Conservation (phyloP, 2,797 vertebrate species). For the Alcedo quadribrachys region DNA sequence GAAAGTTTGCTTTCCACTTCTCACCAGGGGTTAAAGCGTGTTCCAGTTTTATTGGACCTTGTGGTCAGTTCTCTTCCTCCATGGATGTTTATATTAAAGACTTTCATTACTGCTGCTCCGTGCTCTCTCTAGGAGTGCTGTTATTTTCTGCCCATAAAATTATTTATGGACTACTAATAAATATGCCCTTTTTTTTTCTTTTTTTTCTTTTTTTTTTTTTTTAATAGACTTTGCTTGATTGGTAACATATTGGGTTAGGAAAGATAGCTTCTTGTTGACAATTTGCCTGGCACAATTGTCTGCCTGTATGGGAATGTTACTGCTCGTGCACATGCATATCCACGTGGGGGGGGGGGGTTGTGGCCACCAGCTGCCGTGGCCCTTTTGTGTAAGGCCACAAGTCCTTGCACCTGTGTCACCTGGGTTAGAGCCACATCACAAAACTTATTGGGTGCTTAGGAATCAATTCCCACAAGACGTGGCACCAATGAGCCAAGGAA, state of each 20-base stretch:
- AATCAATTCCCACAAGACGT: neutral
- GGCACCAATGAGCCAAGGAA: neutral
- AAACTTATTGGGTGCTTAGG: neutral
- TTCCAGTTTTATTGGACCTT: conserved; percentile 62
- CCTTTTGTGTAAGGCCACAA: neutral
- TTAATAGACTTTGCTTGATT: conserved; percentile 32
- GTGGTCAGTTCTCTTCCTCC: conserved; percentile 60
- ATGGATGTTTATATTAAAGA: conserved; percentile 66
- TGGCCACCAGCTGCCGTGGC: neutral
- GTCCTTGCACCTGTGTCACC: neutral
- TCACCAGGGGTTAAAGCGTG: conserved; percentile 45
- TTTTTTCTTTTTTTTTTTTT: neutral
- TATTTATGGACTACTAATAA: conserved; percentile 68
- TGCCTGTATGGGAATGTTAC: neutral
- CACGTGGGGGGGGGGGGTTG: fast-evolving
- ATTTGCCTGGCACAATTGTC: neutral
- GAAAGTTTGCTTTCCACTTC: conserved; percentile 43
- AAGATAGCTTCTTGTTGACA: conserved; percentile 40
- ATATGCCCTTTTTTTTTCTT: neutral
- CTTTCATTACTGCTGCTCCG: conserved; percentile 51
- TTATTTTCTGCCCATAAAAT: conserved; percentile 69
- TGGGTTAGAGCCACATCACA: neutral
- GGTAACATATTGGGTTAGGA: conserved; percentile 45
- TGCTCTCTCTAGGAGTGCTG: conserved; percentile 61
- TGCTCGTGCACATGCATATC: neutral